phyloP scores from a whole-genome alignment of 2,113 vertebrate species.

The Phyllostomus hastatus region DNA sequence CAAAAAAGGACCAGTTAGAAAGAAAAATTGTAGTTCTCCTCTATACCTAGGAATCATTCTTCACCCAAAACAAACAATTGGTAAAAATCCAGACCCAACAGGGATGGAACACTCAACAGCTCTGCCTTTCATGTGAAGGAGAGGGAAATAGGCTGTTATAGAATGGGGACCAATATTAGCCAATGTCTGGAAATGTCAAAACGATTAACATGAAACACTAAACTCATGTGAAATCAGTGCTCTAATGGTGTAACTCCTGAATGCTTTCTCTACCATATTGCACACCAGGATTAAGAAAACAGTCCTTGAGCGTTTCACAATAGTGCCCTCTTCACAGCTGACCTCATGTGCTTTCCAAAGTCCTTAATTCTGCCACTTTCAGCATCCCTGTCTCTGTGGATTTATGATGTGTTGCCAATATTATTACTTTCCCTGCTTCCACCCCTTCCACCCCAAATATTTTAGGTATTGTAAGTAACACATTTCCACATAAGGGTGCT shows the following conservation, averaged over 20 bases:
- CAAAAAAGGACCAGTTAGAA: neutral
- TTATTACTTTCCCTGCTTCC: constrained; percentile 68
- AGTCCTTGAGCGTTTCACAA: constrained; percentile 63
- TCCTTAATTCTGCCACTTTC: constrained; percentile 76
- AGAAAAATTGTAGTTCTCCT: constrained; percentile 16
- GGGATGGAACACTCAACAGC: constrained; percentile 27
- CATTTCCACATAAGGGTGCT: constrained; percentile 53
- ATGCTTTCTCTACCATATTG: constrained; percentile 58
- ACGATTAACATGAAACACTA: constrained; percentile 70
- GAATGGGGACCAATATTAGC: constrained; percentile 58
- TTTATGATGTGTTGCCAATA: constrained; percentile 78
- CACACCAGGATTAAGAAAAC: constrained; percentile 74
- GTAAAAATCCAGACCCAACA: constrained; percentile 68
- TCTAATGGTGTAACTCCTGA: constrained; percentile 55
- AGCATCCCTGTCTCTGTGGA: constrained; percentile 71
- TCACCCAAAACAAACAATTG: constrained; percentile 66
- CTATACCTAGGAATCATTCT: constrained; percentile 43
- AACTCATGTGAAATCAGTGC: constrained; percentile 65
- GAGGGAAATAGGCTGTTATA: constrained; percentile 57
- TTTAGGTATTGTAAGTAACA: constrained; percentile 77
- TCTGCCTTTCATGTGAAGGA: constrained; percentile 44
- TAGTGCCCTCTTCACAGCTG: constrained; percentile 68
- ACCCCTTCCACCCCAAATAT: constrained; percentile 68
- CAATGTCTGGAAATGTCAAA: constrained; percentile 71
- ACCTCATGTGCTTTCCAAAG: constrained; percentile 74